Percentiles rank a stretch among this genome's conserved stretches.
phyloP scores from a whole-genome alignment of 1,140 invertebrate species.

The Ostrea edulis region DNA sequence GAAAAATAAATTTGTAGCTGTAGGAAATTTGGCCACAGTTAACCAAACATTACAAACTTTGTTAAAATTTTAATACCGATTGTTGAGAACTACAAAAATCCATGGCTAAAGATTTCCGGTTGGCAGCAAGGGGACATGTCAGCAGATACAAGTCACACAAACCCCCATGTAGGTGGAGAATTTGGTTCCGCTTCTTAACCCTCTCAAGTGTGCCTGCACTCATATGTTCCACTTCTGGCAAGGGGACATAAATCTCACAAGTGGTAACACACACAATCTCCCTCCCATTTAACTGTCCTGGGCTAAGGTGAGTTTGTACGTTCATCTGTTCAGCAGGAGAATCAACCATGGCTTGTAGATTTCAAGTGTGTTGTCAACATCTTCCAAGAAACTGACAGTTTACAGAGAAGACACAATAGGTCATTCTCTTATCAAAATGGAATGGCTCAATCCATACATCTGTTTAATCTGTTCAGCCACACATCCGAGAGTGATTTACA shows the following conservation, averaged over 20 bases:
- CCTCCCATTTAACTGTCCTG: neutral
- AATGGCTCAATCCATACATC: no score
- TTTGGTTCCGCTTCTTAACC: neutral
- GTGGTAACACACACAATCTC: conserved; percentile 4
- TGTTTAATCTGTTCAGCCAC: no score
- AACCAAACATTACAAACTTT: neutral
- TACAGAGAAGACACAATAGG: no score
- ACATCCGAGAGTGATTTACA: no score
- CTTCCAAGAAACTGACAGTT: no score
- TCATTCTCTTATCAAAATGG: no score
- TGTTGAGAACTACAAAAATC: neutral
- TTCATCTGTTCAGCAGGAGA: neutral
- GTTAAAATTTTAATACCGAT: conserved; percentile 1
- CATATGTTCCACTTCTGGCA: neutral
- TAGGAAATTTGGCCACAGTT: neutral
- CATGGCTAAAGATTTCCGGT: neutral
- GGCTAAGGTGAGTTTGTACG: neutral
- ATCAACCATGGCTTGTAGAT: neutral
- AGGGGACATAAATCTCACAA: conserved; percentile 23
- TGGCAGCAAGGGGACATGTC: neutral
- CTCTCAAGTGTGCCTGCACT: neutral
- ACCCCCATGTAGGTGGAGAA: conserved; percentile 4
- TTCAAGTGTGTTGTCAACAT: neutral
- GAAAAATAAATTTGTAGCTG: neutral
- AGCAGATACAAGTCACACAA: neutral